phyloP scores from a whole-genome alignment of 2,888 invertebrate species.

The Spilosoma lubricipeda region DNA sequence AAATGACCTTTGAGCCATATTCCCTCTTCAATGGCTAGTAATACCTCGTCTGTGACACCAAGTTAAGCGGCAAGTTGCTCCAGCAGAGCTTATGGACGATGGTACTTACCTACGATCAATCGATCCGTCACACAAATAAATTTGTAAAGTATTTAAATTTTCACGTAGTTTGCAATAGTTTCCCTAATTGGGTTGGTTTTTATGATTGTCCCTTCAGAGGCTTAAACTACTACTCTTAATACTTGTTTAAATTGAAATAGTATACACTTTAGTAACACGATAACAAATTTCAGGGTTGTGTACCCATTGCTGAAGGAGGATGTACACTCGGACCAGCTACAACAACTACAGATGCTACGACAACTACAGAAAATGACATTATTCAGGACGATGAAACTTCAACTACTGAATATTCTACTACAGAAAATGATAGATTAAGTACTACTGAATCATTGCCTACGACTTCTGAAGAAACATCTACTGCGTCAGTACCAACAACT shows the following conservation, averaged over 20 bases:
- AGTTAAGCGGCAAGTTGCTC: too few species aligned
- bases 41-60: too few species aligned
- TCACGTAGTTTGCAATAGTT: too few species aligned
- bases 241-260: neutral
- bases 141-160: too few species aligned
- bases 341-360: neutral
- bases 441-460: neutral
- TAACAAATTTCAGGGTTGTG: conserved; percentile 5
- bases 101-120: too few species aligned
- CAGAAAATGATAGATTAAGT: neutral
- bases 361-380: neutral
- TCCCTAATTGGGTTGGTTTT: neutral
- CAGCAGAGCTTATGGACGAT: too few species aligned
- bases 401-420: neutral
- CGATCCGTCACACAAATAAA: too few species aligned
- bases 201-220: neutral
- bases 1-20: too few species aligned
- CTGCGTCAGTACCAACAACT: neutral
- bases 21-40: too few species aligned
- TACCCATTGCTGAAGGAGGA: conserved; percentile 35
- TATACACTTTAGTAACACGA: neutral
- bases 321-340: conserved; percentile 37
- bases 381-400: neutral
- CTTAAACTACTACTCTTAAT: neutral
- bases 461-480: neutral